Conservation (phyloP, 2,888 invertebrate genomes). For the Coronaproctus castanopsis region DNA sequence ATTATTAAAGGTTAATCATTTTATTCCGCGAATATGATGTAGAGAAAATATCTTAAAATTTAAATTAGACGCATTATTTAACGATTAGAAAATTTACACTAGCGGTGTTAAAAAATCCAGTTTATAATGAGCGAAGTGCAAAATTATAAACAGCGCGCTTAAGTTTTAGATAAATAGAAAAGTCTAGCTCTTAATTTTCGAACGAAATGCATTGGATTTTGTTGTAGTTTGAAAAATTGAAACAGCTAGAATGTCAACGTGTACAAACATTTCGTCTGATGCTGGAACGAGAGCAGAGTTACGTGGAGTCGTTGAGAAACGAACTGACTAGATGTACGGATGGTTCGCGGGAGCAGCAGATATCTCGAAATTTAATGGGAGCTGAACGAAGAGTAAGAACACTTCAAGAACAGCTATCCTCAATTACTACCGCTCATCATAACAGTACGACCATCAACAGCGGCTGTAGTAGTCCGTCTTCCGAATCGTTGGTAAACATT, state of each 20-base stretch:
- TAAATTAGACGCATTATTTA: no score
- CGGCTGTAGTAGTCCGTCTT: background rate
- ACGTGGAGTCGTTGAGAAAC: conserved; percentile 55
- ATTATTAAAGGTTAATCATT: no score
- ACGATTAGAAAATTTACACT: no score
- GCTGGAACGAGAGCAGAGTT: conserved; percentile 69
- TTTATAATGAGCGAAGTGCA: no score
- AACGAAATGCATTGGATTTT: no score
- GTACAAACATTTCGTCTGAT: conserved; percentile 70
- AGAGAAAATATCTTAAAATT: no score
- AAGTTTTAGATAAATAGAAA: no score
- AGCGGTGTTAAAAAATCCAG: no score
- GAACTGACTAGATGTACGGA: conserved; percentile 31
- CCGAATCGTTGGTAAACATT: background rate
- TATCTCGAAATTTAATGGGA: conserved; percentile 33
- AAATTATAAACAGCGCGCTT: no score
- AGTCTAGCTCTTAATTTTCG: no score
- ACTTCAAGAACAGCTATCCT: conserved; percentile 35
- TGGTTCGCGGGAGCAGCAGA: conserved; percentile 22
- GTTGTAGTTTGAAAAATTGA: conserved; percentile 59
- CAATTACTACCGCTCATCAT: conserved; percentile 1
- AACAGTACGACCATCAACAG: conserved; percentile 1
- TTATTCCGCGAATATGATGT: no score
- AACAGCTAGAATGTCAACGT: conserved; percentile 62
- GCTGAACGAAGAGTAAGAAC: conserved; percentile 39